phyloP scores from a whole-genome alignment of 2,797 vertebrate species.

The Onychomys arenicola region DNA sequence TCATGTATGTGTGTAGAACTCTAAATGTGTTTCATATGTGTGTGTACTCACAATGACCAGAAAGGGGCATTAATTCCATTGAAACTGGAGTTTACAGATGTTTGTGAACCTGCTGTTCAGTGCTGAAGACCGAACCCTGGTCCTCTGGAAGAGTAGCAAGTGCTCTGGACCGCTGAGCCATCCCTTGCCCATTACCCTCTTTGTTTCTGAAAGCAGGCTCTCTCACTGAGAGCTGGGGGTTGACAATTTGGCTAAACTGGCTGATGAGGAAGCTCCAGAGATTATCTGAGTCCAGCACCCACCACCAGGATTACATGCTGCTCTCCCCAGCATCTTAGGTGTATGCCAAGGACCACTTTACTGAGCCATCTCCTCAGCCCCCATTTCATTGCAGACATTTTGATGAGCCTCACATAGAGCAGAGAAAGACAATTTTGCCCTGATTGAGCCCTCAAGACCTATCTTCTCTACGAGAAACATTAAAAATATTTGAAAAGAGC shows the following conservation, averaged over 20 bases:
- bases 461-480: conserved; percentile 28
- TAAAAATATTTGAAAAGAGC: conserved; percentile 33
- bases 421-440: neutral
- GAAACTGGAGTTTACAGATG: neutral
- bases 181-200: neutral
- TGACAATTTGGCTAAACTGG: neutral
- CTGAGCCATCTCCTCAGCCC: neutral
- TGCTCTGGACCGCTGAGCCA: neutral
- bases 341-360: neutral
- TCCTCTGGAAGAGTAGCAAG: neutral
- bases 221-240: neutral
- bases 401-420: neutral
- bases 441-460: neutral
- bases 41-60: neutral
- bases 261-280: neutral
- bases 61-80: neutral
- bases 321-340: neutral
- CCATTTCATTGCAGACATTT: neutral
- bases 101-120: neutral
- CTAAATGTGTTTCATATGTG: neutral
- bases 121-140: neutral
- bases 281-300: neutral
- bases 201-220: neutral
- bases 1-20: neutral
- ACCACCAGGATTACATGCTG: neutral